Percentiles rank a stretch among this genome's conserved stretches.
Evolutionary conservation across 2,797 vertebrate genomes (phyloP).

Genomic region (Pogoniulus pusillus): DNA sequence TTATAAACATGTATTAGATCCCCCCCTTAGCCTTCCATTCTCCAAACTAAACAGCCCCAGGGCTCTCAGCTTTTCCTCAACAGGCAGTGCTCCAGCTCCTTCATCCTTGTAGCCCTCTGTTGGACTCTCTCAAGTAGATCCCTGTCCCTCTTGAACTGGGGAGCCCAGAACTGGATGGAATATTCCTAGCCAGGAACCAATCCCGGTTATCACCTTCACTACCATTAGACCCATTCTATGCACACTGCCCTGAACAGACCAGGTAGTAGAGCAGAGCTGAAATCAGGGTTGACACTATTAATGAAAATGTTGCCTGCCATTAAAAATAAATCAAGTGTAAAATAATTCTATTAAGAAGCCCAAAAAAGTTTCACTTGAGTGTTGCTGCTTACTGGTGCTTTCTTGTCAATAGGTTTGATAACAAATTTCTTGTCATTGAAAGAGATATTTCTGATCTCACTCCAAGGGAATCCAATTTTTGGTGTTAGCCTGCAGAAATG

Average conservation of each 20-base stretch:
- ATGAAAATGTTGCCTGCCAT: neutral
- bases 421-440: slow-evolving; percentile 99
- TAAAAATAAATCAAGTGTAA: neutral
- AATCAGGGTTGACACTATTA: fast-evolving
- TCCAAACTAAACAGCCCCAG: no score
- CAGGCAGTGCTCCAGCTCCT: no score
- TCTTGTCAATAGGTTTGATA: slow-evolving; percentile 98
- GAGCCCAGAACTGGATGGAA: no score
- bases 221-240: neutral
- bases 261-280: neutral
- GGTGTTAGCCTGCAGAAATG: slow-evolving; percentile 88
- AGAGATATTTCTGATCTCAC: slow-evolving; percentile 97
- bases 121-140: no score
- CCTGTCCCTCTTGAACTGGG: no score
- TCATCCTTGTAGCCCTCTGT: no score
- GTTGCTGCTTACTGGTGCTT: slow-evolving; percentile 88
- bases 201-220: neutral
- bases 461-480: slow-evolving; percentile 99
- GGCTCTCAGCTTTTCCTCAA: no score
- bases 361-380: neutral
- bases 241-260: neutral
- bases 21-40: no score
- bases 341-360: neutral
- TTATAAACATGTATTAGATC: no score
- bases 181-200: neutral